Evolutionary conservation across 2,888 invertebrate genomes (phyloP).

Genomic region (Neoascia interrupta): DNA sequence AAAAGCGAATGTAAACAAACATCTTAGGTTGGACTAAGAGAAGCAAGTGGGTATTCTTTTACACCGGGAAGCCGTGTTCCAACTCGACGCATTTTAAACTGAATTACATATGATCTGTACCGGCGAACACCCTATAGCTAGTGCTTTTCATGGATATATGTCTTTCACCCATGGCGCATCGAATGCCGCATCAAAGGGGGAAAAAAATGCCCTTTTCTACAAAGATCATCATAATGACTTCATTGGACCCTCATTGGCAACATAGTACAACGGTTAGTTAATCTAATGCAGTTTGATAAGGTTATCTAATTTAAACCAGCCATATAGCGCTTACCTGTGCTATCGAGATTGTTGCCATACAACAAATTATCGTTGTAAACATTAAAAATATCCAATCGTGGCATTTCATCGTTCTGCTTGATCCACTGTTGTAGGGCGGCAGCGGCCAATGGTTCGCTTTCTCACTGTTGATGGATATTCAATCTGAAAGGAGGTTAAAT

Average conservation of each 20-base stretch:
- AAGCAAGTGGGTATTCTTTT: background rate
- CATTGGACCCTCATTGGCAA: constrained; percentile 29
- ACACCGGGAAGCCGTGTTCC: constrained; percentile 50
- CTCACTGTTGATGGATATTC: constrained; percentile 47
- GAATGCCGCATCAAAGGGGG: constrained; percentile 35
- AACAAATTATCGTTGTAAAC: constrained; percentile 65
- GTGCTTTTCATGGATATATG: background rate
- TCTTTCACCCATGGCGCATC: constrained; percentile 62
- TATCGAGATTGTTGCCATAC: constrained; percentile 47
- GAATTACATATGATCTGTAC: constrained; percentile 50
- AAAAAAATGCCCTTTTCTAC: background rate
- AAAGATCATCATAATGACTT: no score
- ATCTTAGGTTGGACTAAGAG: no score
- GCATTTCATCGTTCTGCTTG: constrained; percentile 68
- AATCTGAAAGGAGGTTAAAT: constrained; percentile 64
- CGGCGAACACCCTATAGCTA: constrained; percentile 11
- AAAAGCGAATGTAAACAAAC: constrained; percentile 48
- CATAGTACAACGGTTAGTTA: constrained; percentile 2
- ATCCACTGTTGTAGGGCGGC: constrained; percentile 44
- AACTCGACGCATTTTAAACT: constrained; percentile 36
- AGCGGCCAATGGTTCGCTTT: constrained; percentile 35
- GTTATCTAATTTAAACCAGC: background rate
- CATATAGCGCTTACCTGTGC: constrained; percentile 58
- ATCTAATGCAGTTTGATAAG: constrained; percentile 30
- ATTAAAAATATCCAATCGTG: constrained; percentile 67